phyloP scores from a whole-genome alignment of 2,888 invertebrate species.

The Plagodis dolabraria region DNA sequence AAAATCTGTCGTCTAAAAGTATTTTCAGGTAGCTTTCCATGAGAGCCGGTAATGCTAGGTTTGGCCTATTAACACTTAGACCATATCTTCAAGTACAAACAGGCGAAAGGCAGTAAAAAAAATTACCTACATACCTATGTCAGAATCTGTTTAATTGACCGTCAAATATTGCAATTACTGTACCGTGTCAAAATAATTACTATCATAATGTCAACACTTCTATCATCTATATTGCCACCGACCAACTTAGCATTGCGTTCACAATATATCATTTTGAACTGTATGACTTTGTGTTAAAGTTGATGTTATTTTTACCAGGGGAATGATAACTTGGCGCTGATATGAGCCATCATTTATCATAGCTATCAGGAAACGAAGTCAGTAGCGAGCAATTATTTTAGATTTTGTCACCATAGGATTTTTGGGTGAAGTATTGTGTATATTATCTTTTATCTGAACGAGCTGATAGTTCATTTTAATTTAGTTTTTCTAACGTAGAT shows the following conservation, averaged over 20 bases:
- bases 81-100: too few relatives aligned
- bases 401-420: conserved; percentile 54
- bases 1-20: too few relatives aligned
- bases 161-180: conserved; percentile 47
- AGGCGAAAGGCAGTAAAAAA: too few relatives aligned
- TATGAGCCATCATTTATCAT: conserved; percentile 57
- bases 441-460: conserved; percentile 35
- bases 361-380: conserved; percentile 57
- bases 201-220: conserved; percentile 47
- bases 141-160: conserved; percentile 48
- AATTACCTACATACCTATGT: background rate
- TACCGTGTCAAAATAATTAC: conserved; percentile 57
- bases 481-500: conserved; percentile 10
- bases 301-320: too few relatives aligned
- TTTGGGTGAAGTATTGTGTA: conserved; percentile 43
- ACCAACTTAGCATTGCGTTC: conserved; percentile 14
- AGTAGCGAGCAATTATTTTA: conserved; percentile 63
- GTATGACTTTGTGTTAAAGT: background rate
- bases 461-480: conserved; percentile 24
- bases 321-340: conserved; percentile 29
- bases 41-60: too few relatives aligned
- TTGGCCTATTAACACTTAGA: too few relatives aligned
- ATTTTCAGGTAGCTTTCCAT: too few relatives aligned
- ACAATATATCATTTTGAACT: conserved; percentile 19
- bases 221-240: conserved; percentile 38